phyloP scores from a whole-genome alignment of 2,113 vertebrate species.

The Lepus timidus region DNA sequence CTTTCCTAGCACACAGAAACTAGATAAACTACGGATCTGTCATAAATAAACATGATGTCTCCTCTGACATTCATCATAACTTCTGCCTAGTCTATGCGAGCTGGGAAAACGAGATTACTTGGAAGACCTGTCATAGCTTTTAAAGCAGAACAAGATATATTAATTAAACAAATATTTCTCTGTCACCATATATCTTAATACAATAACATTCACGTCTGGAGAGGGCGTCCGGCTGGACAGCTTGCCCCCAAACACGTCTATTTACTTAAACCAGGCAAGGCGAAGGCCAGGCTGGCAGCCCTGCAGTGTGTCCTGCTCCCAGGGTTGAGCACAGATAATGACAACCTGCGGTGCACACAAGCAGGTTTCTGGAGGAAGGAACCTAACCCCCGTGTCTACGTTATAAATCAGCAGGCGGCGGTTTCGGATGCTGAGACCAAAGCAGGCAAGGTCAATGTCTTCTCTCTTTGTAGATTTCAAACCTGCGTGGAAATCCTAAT shows the following conservation, averaged over 20 bases:
- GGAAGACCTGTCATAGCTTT: slow-evolving; percentile 59
- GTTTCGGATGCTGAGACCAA: slow-evolving; percentile 39
- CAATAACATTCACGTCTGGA: slow-evolving; percentile 75
- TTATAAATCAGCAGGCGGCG: slow-evolving; percentile 55
- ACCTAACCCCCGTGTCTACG: slow-evolving; percentile 43
- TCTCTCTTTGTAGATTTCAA: slow-evolving; percentile 21
- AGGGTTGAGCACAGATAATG: slow-evolving; percentile 52
- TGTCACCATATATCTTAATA: slow-evolving; percentile 75
- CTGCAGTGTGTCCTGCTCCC: slow-evolving; percentile 4
- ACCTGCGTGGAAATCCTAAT: not conserved
- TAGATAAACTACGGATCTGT: slow-evolving; percentile 50
- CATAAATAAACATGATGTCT: slow-evolving; percentile 58
- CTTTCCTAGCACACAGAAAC: slow-evolving; percentile 46
- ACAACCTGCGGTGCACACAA: slow-evolving; percentile 25
- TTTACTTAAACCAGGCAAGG: slow-evolving; percentile 69
- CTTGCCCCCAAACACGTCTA: slow-evolving; percentile 35
- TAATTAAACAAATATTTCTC: slow-evolving; percentile 75
- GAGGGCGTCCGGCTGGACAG: slow-evolving; percentile 42
- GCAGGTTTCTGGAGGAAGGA: slow-evolving; percentile 64
- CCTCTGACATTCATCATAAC: slow-evolving; percentile 5
- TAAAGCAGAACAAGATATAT: slow-evolving; percentile 72
- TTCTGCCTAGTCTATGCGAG: slow-evolving; percentile 39
- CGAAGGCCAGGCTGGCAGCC: slow-evolving; percentile 41
- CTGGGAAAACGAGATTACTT: slow-evolving; percentile 62
- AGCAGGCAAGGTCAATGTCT: not conserved